These are phyloP conservation scores for Acleris laterana DNA, from an alignment of 2,888 invertebrate species.

Conservation along the genomic window DNA sequence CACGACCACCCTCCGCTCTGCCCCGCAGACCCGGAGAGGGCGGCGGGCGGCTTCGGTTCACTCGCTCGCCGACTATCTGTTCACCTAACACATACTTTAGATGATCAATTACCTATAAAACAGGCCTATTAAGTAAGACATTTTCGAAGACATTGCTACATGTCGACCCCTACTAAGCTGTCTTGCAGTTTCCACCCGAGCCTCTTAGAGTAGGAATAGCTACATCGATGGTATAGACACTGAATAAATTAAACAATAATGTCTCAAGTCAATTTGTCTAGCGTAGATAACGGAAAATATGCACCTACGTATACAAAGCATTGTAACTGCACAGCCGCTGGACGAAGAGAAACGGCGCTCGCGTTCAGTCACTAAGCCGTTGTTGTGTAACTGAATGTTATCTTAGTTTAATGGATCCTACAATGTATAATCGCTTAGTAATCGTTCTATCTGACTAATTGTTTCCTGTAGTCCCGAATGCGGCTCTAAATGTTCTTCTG, in stretches of 20 bases:
- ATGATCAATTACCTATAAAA: slow-evolving; percentile 20
- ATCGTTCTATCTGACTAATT: slow-evolving; percentile 34
- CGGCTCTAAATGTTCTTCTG: slow-evolving; percentile 67
- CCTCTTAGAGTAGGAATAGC: slow-evolving; percentile 25
- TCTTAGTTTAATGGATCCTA: slow-evolving; percentile 42
- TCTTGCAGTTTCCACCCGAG: slow-evolving; percentile 30
- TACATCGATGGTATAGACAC: slow-evolving; percentile 38
- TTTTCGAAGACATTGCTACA: slow-evolving; percentile 14
- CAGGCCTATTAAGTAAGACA: slow-evolving; percentile 31
- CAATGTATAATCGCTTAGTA: slow-evolving; percentile 35
- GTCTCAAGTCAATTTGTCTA: slow-evolving; percentile 71
- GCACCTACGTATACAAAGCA: slow-evolving; percentile 34
- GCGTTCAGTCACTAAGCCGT: slow-evolving; percentile 25
- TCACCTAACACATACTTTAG: slow-evolving; percentile 35
- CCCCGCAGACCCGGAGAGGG: slow-evolving; percentile 53
- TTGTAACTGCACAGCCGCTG: slow-evolving; percentile 26
- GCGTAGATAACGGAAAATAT: slow-evolving; percentile 37
- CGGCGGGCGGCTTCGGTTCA: slow-evolving; percentile 53
- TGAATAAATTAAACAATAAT: slow-evolving; percentile 51
- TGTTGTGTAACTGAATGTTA: slow-evolving; percentile 39
- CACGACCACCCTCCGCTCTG: slow-evolving; percentile 59
- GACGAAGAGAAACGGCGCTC: slow-evolving; percentile 24
- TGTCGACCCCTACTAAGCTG: slow-evolving; percentile 24
- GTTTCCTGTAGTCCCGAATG: slow-evolving; percentile 52
- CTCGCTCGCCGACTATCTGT: slow-evolving; percentile 51